Percentiles rank a stretch among this genome's conserved stretches.
phyloP scores from a whole-genome alignment of 1,140 invertebrate genomes.

The Bombus affinis region DNA sequence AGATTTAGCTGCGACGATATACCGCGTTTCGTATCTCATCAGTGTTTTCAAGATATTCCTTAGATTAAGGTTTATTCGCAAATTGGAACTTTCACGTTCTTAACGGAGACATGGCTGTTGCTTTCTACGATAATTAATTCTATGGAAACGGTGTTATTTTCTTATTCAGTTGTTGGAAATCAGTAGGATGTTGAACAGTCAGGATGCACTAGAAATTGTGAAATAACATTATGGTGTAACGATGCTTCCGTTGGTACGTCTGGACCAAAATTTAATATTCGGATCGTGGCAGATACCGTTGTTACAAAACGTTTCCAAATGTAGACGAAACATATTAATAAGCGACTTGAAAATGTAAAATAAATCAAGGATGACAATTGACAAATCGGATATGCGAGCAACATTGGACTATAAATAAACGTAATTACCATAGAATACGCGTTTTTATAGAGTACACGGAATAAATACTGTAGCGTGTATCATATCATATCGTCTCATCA shows the following conservation, averaged over 20 bases:
- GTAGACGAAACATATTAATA: too few species aligned
- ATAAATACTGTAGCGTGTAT: not conserved
- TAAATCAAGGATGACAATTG: not conserved
- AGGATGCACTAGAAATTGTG: too few species aligned
- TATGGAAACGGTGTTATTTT: not conserved
- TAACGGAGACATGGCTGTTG: accelerated
- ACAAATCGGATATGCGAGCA: not conserved
- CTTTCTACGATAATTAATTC: too few species aligned
- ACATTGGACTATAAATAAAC: not conserved
- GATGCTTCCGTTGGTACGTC: too few species aligned
- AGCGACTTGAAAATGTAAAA: not conserved
- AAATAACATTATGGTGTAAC: too few species aligned
- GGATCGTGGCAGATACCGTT: too few species aligned
- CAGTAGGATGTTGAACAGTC: too few species aligned
- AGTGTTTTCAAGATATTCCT: not conserved
- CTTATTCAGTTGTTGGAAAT: not conserved
- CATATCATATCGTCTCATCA: not conserved
- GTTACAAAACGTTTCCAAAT: too few species aligned
- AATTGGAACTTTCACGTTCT: not conserved
- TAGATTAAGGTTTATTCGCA: not conserved
- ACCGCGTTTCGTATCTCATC: not conserved
- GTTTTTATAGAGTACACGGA: not conserved
- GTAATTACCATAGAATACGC: not conserved
- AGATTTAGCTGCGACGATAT: not conserved
- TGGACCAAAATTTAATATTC: too few species aligned